phyloP scores from a whole-genome alignment of 2,888 invertebrate species.

The Brachycybe producta region DNA sequence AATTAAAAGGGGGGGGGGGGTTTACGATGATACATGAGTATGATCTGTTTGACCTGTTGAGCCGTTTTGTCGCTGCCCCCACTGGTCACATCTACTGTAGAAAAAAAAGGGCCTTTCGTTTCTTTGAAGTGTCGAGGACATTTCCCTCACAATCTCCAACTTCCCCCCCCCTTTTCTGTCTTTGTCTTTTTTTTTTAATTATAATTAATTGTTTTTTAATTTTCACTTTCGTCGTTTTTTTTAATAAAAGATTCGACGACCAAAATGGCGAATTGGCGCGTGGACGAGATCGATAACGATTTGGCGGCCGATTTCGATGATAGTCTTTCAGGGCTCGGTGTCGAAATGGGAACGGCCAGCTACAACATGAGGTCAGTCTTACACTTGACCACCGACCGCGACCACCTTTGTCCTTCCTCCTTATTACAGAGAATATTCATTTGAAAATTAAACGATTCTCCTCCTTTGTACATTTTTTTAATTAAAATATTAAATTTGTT shows the following conservation, averaged over 20 bases:
- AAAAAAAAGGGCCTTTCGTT: too few relatives aligned
- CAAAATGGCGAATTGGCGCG: conserved; percentile 23
- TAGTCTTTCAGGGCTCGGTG: conserved; percentile 54
- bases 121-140: too few relatives aligned
- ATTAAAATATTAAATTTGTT: not conserved
- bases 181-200: not conserved
- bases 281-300: conserved; percentile 49
- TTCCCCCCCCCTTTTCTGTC: too few relatives aligned
- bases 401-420: too few relatives aligned
- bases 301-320: conserved; percentile 59
- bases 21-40: too few relatives aligned
- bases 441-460: too few relatives aligned
- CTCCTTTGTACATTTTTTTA: not conserved
- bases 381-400: too few relatives aligned
- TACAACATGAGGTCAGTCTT: conserved; percentile 50
- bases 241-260: conserved; percentile 20
- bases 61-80: not conserved
- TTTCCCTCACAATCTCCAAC: too few relatives aligned
- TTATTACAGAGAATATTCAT: too few relatives aligned
- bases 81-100: too few relatives aligned
- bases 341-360: conserved; percentile 47
- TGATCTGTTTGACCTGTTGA: not conserved
- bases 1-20: too few relatives aligned
- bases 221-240: not conserved
- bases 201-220: not conserved